Conservation (phyloP, 2,888 invertebrate species). For the Hemicrepidius hirtus region DNA sequence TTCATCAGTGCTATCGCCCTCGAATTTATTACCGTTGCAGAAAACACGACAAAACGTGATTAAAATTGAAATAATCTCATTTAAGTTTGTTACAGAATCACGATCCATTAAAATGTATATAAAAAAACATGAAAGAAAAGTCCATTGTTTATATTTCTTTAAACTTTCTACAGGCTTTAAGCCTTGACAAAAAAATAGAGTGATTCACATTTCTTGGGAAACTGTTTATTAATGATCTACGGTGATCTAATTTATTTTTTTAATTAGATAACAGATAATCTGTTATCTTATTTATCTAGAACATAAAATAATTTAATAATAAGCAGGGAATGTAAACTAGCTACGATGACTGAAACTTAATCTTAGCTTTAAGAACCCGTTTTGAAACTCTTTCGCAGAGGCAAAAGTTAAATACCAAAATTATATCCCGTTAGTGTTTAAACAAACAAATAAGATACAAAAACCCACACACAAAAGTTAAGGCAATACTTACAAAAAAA, state of each 20-base stretch:
- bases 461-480: no score
- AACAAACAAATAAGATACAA: not conserved
- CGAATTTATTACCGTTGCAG: not conserved
- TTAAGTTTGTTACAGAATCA: not conserved
- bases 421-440: not conserved
- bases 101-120: not conserved
- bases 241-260: no score
- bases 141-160: no score
- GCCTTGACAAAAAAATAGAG: not conserved
- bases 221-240: no score
- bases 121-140: no score
- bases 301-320: not conserved
- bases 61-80: conserved; percentile 1
- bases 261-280: no score
- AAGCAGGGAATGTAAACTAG: not conserved
- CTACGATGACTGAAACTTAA: not conserved
- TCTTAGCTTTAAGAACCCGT: conserved; percentile 4
- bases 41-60: conserved; percentile 3
- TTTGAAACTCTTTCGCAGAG: not conserved
- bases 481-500: conserved; percentile 3
- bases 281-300: no score
- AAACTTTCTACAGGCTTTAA: no score
- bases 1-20: not conserved
- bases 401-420: conserved; percentile 15
- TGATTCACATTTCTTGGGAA: no score